Evolutionary conservation across 2,113 vertebrate genomes (phyloP).

Genomic region (Amazona vittata): DNA sequence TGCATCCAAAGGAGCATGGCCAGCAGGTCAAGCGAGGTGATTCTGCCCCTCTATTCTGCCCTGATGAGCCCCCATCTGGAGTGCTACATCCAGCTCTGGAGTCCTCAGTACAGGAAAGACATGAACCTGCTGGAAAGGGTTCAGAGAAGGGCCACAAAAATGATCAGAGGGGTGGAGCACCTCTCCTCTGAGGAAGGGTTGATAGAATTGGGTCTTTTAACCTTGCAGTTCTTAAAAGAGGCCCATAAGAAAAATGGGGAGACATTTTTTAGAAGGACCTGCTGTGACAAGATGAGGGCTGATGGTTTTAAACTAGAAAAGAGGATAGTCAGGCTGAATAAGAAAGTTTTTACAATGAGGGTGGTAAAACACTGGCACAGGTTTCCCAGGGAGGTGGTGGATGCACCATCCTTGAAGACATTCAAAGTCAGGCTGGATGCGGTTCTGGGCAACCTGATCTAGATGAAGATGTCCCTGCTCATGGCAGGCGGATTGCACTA

Average conservation of each 20-base stretch:
- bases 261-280: neutral
- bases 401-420: neutral
- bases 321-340: neutral
- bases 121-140: neutral
- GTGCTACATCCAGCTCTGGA: neutral
- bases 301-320: neutral
- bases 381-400: neutral
- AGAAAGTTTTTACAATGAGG: neutral
- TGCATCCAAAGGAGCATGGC: neutral
- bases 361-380: neutral
- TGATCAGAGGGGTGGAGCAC: neutral
- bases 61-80: neutral
- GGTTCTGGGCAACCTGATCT: neutral
- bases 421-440: neutral
- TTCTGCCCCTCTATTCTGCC: neutral
- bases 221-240: neutral
- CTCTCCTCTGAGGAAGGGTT: neutral
- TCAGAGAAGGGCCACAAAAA: neutral
- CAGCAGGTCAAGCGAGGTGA: neutral
- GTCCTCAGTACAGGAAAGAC: neutral
- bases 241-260: neutral
- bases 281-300: neutral
- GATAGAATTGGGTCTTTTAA: neutral
- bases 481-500: neutral
- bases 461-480: neutral